Conservation (phyloP, 2,113 vertebrate species). For the Apteryx owenii region DNA sequence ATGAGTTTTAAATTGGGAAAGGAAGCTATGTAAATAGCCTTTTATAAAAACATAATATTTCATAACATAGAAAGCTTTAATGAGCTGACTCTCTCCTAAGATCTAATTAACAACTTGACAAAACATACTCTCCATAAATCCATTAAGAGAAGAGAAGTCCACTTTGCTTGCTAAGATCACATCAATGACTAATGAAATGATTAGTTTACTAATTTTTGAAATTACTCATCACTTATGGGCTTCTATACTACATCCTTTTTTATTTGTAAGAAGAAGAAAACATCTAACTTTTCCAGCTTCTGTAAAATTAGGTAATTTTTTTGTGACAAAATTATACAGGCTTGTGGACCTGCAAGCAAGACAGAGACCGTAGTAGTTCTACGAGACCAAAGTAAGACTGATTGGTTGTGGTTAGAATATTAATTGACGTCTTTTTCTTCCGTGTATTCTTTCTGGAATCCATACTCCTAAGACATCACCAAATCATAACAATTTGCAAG, state of each 20-base stretch:
- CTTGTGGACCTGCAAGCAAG: not conserved
- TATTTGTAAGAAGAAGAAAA: not conserved
- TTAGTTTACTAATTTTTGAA: not conserved
- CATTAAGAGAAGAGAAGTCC: not conserved
- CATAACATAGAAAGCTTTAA: not conserved
- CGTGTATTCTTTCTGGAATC: rapidly evolving
- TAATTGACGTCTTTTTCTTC: not conserved
- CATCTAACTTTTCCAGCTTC: not conserved
- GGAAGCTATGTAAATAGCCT: not conserved
- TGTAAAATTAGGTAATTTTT: not conserved
- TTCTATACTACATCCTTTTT: not conserved
- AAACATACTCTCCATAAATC: not conserved
- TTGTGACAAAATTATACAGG: not conserved
- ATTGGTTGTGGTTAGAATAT: not conserved
- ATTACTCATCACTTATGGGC: not conserved
- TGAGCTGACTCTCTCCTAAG: not conserved
- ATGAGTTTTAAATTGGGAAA: not conserved
- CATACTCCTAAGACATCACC: not conserved
- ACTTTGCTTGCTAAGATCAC: not conserved
- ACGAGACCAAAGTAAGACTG: not conserved
- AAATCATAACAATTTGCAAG: not conserved
- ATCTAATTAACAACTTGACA: conserved; percentile 12
- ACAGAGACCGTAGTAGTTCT: not conserved
- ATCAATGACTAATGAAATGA: not conserved
- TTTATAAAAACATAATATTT: not conserved